Percentiles rank a stretch among this genome's conserved stretches.
These are phyloP conservation scores for Ctenodactylus gundi DNA, from an alignment of 2,113 vertebrate species.

Conservation along the genomic window DNA sequence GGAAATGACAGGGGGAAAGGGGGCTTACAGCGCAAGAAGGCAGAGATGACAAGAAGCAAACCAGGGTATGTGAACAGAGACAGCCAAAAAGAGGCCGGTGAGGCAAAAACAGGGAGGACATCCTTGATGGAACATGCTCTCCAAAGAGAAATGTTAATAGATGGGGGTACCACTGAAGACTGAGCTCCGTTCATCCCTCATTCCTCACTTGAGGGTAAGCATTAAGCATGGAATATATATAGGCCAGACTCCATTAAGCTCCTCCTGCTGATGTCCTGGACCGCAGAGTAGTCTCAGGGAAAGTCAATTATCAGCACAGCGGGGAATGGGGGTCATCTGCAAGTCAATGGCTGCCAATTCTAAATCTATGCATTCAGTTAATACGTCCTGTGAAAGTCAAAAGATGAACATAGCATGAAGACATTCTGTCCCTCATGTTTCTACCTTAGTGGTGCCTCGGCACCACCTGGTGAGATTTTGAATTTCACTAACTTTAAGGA, in stretches of 20 bases:
- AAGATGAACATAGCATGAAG: neutral
- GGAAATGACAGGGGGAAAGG: neutral
- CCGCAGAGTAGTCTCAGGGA: neutral
- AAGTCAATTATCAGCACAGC: neutral
- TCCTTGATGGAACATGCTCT: neutral
- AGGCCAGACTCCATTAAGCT: neutral
- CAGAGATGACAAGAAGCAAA: neutral
- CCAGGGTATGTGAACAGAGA: neutral
- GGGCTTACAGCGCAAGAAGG: too few relatives aligned
- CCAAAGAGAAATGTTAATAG: neutral
- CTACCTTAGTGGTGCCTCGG: neutral
- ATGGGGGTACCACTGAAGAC: neutral
- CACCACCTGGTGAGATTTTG: neutral
- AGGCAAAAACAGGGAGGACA: neutral
- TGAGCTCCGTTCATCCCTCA: fast-evolving
- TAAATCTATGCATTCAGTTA: neutral
- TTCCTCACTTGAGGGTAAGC: neutral
- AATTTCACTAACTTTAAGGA: neutral
- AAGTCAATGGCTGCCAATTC: neutral
- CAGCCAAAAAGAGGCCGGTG: neutral
- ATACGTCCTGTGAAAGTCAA: neutral
- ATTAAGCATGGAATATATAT: neutral
- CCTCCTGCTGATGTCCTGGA: neutral
- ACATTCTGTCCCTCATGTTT: neutral
- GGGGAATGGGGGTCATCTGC: neutral